Evolutionary conservation across 2,113 vertebrate genomes (phyloP).

Genomic region (Phoxinus phoxinus): DNA sequence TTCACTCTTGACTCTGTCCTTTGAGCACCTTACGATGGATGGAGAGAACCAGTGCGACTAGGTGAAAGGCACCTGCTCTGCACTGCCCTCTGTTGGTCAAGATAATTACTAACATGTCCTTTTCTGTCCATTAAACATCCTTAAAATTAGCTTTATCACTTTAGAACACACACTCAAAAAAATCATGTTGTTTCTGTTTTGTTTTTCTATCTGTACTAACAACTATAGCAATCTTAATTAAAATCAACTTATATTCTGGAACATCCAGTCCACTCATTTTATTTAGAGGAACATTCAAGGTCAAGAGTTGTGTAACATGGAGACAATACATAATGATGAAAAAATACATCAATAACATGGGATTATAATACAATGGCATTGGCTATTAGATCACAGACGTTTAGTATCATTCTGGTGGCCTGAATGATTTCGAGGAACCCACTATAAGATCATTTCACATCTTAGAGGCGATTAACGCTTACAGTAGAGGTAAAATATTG

Average conservation of each 20-base stretch:
- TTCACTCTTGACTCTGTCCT: background rate
- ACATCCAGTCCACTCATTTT: background rate
- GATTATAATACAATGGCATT: constrained; percentile 15
- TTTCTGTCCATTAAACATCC: background rate
- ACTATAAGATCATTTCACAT: constrained; percentile 44
- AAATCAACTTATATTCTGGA: background rate
- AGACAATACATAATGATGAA: background rate
- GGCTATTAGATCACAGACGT: constrained; percentile 35
- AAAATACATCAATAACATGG: background rate
- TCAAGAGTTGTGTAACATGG: background rate
- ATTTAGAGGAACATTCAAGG: background rate
- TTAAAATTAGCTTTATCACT: background rate
- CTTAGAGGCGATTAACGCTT: constrained; percentile 44
- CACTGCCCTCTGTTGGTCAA: constrained; percentile 55
- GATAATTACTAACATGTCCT: background rate
- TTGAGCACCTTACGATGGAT: background rate
- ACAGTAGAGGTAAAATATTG: constrained; percentile 60
- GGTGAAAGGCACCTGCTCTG: constrained; percentile 26
- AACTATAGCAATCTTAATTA: background rate
- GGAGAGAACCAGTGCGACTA: background rate
- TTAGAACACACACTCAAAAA: background rate
- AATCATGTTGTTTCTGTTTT: background rate
- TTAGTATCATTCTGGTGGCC: constrained; percentile 32
- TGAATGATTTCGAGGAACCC: constrained; percentile 33
- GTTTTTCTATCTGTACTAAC: background rate